Conservation (phyloP, 2,797 vertebrate species). For the Chaetodon trifasciatus region DNA sequence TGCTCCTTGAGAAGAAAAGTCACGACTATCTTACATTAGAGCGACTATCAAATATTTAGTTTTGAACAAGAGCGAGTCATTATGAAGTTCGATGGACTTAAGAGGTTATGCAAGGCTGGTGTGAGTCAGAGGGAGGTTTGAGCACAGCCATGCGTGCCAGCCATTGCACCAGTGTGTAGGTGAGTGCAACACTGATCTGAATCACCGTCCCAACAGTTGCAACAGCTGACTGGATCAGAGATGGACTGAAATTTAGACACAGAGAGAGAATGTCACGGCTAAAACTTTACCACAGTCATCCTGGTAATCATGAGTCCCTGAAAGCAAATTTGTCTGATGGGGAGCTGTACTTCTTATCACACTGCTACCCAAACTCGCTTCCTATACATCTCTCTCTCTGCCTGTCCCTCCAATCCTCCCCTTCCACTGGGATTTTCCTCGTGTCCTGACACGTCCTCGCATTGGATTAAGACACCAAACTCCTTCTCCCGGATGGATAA, state of each 20-base stretch:
- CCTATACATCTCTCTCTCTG: not conserved
- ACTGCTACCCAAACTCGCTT: not conserved
- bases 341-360: slow-evolving; percentile 8
- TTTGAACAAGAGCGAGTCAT: slow-evolving; percentile 4
- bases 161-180: slow-evolving; percentile 53
- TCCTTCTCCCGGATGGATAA: slow-evolving; percentile 15
- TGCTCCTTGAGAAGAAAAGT: not conserved
- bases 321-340: not conserved
- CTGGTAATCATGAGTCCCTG: slow-evolving; percentile 16
- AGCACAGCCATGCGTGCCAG: slow-evolving; percentile 32
- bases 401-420: not conserved
- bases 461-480: slow-evolving; percentile 36
- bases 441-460: slow-evolving; percentile 55
- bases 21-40: not conserved
- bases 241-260: slow-evolving; percentile 25
- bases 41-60: not conserved
- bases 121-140: slow-evolving; percentile 63
- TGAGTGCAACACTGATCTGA: slow-evolving; percentile 57
- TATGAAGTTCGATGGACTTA: slow-evolving; percentile 36
- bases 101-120: slow-evolving; percentile 52
- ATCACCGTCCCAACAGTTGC: slow-evolving; percentile 46
- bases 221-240: slow-evolving; percentile 20
- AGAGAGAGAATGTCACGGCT: not conserved
- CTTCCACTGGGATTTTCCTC: slow-evolving; percentile 47
- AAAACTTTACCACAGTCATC: not conserved